Conservation (phyloP, 30 jellyfish, hydroid and myxozoan genomes). For the Cassiopea andromeda region DNA sequence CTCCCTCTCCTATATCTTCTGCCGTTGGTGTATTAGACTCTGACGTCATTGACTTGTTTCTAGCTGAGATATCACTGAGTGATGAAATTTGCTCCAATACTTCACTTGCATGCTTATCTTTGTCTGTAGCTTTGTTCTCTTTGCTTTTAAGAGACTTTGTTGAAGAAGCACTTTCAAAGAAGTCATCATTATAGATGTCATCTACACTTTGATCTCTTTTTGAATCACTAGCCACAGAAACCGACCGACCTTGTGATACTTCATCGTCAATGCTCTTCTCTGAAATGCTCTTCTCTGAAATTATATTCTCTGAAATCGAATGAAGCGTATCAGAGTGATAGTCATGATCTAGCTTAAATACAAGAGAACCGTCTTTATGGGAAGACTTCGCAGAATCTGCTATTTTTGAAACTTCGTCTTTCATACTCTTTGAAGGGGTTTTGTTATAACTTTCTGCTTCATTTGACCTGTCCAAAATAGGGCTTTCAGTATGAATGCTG, state of each 20-base stretch:
- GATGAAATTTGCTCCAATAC: not conserved
- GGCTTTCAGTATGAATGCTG: not conserved
- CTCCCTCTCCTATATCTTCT: constrained; percentile 11
- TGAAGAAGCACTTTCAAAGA: constrained; percentile 74
- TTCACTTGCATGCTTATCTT: not conserved
- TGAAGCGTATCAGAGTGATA: constrained; percentile 50
- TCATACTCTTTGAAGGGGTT: not conserved
- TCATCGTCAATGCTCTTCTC: constrained; percentile 47
- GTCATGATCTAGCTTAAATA: not conserved
- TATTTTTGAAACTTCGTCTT: constrained; percentile 17
- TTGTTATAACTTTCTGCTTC: not conserved
- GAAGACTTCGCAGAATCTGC: not conserved
- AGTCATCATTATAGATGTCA: constrained; percentile 75
- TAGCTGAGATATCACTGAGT: not conserved
- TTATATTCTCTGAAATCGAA: constrained; percentile 46
- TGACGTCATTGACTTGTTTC: constrained; percentile 5
- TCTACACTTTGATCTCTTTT: not conserved
- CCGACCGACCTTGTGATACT: constrained; percentile 10
- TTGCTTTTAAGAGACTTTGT: not conserved
- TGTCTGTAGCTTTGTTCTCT: not conserved
- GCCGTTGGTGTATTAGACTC: not conserved
- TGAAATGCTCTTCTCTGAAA: constrained; percentile 52
- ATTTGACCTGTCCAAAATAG: not conserved
- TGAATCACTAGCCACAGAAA: not conserved
- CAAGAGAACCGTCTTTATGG: constrained; percentile 27